Base-by-base conservation (phyloP, 2,888 invertebrate genomes). In the Abrostola triplasia region DNA sequence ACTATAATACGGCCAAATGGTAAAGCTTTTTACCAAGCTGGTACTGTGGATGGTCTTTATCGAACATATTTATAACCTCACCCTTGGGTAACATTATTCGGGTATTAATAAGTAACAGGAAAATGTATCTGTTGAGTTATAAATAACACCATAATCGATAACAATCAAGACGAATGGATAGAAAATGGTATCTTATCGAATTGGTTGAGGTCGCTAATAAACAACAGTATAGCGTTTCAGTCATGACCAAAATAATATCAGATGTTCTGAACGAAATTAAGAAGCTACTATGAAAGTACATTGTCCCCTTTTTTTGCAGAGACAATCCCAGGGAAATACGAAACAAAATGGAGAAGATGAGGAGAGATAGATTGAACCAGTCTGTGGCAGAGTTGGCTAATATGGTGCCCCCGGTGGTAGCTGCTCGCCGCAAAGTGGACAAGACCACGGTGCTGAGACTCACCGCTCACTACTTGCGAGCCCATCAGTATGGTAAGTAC, bases 391-490 rank as follows among this genome's bases (percentile, higher is more conserved):
- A 97, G 84, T 94, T 99, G 84, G 97, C 98, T 0, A 93, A 96
- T 5, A 95, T 98, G 86, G 97, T 98, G 65, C 98, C 98, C 0
- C 96, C 97, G 79, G 97, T 98, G 48, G 95, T 97, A 7, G 96
- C 96, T 75, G 96, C 97, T 72, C 96, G 96, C 12, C 96, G 97
- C 74, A 96, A 97, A 80, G 96, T 98, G 79, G 98, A 98, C 94
- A 99, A 98, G 91, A 98, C 98, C n/a, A 97, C 97, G 59, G 96
- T 98, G 36, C 95, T 99, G 40, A 95, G 98, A 59, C 96, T 98
- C 67, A 96, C 98, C 0, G 98, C 98, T 1, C 97, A 98, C 78
- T 98, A 97, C 84, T 93, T 99, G 48, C 95, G 98, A 58, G 95
- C 97, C 76, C 96, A 97, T 88, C 95, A 95, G 61, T 95, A 96